Evolutionary conservation across 2,888 invertebrate genomes (phyloP).

Genomic region (Pomacea canaliculata): DNA sequence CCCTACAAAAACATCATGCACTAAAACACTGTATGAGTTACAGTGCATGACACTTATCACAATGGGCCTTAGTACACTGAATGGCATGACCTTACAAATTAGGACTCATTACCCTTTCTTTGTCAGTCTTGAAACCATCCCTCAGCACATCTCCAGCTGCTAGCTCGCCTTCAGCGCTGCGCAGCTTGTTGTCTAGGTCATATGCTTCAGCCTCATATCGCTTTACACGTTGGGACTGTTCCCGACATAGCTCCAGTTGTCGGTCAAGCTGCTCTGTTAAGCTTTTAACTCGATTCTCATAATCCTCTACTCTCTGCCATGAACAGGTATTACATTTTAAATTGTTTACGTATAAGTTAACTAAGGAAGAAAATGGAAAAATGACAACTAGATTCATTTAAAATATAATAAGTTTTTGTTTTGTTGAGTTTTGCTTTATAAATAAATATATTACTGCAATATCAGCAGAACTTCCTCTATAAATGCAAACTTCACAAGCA

Average conservation of each 20-base stretch:
- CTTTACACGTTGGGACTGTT: constrained; percentile 77
- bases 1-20: too few relatives aligned
- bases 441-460: too few relatives aligned
- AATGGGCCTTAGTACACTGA: too few relatives aligned
- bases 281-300: constrained; percentile 82
- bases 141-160: constrained; percentile 80
- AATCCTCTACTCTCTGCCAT: constrained; percentile 57
- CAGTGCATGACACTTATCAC: too few relatives aligned
- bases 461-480: too few relatives aligned
- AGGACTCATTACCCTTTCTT: constrained; percentile 77
- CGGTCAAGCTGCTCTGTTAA: constrained; percentile 81
- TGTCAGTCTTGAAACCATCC: constrained; percentile 82
- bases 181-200: constrained; percentile 80
- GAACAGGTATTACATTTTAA: not conserved
- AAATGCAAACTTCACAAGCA: too few relatives aligned
- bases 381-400: too few relatives aligned
- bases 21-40: too few relatives aligned
- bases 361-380: not conserved
- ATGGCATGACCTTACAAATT: too few relatives aligned
- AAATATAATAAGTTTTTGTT: too few relatives aligned
- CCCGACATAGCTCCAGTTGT: constrained; percentile 78
- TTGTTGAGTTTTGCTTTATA: too few relatives aligned
- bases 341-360: too few relatives aligned
- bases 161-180: constrained; percentile 85
- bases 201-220: constrained; percentile 83